Evolutionary conservation across 2,888 invertebrate species (phyloP).

Genomic region (Saturnia japonica): DNA sequence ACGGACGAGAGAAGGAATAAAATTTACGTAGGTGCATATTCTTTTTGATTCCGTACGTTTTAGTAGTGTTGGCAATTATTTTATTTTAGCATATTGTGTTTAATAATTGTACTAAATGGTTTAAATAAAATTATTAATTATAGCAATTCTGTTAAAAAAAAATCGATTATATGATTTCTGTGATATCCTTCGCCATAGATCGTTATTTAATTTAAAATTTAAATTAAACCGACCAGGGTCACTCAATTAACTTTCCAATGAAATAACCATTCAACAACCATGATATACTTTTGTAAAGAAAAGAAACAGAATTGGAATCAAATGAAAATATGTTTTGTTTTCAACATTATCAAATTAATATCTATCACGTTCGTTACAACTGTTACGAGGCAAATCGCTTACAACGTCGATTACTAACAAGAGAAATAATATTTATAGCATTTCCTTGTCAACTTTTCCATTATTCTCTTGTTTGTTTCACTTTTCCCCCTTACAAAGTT

Average conservation of each 20-base stretch:
- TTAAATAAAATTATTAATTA: too few species aligned
- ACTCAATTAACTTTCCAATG: neutral
- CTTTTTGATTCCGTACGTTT: too few species aligned
- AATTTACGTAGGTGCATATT: too few species aligned
- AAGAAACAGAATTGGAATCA: conserved; percentile 29
- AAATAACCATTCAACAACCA: conserved; percentile 28
- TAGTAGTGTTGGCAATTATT: too few species aligned
- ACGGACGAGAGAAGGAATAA: too few species aligned
- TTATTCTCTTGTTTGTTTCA: conserved; percentile 57
- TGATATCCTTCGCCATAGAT: too few species aligned
- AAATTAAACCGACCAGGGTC: neutral
- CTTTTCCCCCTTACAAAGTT: conserved; percentile 49
- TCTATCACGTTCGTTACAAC: conserved; percentile 58
- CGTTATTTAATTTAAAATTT: too few species aligned
- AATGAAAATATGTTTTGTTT: conserved; percentile 51
- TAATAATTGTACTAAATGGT: too few species aligned
- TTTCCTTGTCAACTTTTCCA: conserved; percentile 53
- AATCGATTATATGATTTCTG: too few species aligned
- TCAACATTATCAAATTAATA: conserved; percentile 48
- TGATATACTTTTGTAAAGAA: conserved; percentile 25
- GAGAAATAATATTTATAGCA: conserved; percentile 63
- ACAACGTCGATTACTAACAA: conserved; percentile 63
- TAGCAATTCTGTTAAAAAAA: too few species aligned
- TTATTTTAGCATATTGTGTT: too few species aligned
- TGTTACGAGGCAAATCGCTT: conserved; percentile 63